phyloP scores from a whole-genome alignment of 2,888 invertebrate genomes.

The Protophormia terraenovae region DNA sequence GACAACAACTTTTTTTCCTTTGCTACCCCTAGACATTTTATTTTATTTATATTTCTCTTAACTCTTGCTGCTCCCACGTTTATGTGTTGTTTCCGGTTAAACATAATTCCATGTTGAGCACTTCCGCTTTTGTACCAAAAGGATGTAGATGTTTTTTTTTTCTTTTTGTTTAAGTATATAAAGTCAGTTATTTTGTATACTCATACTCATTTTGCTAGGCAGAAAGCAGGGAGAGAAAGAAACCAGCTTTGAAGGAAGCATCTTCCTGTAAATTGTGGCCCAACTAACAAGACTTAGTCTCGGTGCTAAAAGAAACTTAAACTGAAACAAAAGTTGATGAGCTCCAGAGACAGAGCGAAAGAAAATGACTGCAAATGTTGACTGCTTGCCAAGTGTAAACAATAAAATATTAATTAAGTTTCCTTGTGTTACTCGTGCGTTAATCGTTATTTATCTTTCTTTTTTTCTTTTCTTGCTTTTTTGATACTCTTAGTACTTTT shows the following conservation, averaged over 20 bases:
- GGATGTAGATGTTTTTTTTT: conserved; percentile 22
- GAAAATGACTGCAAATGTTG: conserved; percentile 14
- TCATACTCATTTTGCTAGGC: not conserved
- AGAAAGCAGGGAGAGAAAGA: not conserved
- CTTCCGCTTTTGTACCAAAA: conserved; percentile 44
- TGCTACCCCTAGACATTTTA: not conserved
- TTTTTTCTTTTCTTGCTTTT: not conserved
- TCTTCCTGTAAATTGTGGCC: not conserved
- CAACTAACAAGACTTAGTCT: conserved; percentile 19
- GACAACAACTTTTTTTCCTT: not conserved
- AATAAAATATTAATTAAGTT: conserved; percentile 65
- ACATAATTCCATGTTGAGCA: conserved; percentile 59
- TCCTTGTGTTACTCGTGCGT: conserved; percentile 42
- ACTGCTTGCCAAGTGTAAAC: conserved; percentile 55
- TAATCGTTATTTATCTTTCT: conserved; percentile 27
- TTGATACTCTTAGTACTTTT: conserved; percentile 28
- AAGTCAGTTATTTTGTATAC: not conserved
- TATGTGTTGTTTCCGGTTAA: conserved; percentile 59
- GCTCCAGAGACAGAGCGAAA: not conserved
- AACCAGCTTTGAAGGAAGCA: not conserved
- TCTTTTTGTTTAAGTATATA: conserved; percentile 15
- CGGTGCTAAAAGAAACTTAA: not conserved
- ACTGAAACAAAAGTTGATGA: not conserved
- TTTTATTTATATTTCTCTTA: conserved; percentile 23
- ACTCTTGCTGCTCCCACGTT: conserved; percentile 43